Base-by-base conservation (phyloP, 1,140 invertebrate species). In the Macrotrachela quadricornifera region DNA sequence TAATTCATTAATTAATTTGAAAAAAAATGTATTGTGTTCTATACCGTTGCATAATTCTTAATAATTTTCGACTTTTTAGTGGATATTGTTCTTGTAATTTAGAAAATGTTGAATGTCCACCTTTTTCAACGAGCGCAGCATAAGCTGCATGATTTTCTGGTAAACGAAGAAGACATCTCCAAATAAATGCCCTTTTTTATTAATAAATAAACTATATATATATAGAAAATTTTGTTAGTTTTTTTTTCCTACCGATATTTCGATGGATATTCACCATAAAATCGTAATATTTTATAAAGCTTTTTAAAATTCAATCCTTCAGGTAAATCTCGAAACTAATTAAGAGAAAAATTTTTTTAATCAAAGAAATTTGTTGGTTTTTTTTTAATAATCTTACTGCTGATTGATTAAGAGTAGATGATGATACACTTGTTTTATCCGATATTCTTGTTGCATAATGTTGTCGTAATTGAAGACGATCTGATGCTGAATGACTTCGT, bases 241-340 rank as follows among this genome's bases (percentile, higher is more conserved):
- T 14, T 42, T 10, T 42, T 15, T 13, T 52, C 46, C 49, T 49
- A 64, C 61, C 63, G 73, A 66, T 83, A 81, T 62, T 78, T 78
- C 37, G 77, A 74, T 30, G 83, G 82, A 68, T 82, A 85, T 67
- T 81, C 79, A 46, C 78, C 78, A 69, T 78, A 83, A 58, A 83
- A 79, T 64, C 76, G 78, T 39, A 87, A 64, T 59, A 87, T 83
- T 12, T 58, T 56, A 12, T 56, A 51, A n/a, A 70, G 56, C 50
- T 62, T 63, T 13, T 64, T 58, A 51, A 60, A 57, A 49, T 65
- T 61, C 13, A 69, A 41, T 6, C 59, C 59, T 37, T 63, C 59
- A 11, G 63, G 58, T 46, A 61, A 44, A 18, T 56, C 45, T 15
- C 41, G 41, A 6, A 30, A 30, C 21, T 30, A 30, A 30, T 4